A percentile compares a stretch with the other conserved stretches of the same genome.
Evolutionary conservation across 2,888 invertebrate genomes (phyloP).

Genomic region (Latheticus oryzae): DNA sequence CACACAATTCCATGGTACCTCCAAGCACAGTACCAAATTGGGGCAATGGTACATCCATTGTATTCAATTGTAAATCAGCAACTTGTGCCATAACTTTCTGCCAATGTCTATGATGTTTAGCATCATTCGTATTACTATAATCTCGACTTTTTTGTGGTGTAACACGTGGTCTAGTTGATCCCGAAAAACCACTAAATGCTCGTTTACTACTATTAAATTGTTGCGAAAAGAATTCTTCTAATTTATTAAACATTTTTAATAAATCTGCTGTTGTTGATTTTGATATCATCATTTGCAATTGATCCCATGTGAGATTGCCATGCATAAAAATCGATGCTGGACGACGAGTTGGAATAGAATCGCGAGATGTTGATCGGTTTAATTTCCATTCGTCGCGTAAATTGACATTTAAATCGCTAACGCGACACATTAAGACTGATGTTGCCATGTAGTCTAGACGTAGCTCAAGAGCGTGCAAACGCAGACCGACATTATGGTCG

Average conservation of each 20-base stretch:
- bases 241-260: conserved; percentile 94
- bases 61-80: conserved; percentile 82
- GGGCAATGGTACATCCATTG: conserved; percentile 76
- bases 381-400: conserved; percentile 91
- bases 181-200: conserved; percentile 73
- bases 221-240: conserved; percentile 97
- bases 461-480: conserved; percentile 87
- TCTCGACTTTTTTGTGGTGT: conserved; percentile 44
- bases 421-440: conserved; percentile 91
- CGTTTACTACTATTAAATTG: conserved; percentile 96
- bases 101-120: conserved; percentile 81
- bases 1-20: conserved; percentile 89
- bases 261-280: conserved; percentile 97
- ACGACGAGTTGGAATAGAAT: conserved; percentile 74
- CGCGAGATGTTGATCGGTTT: conserved; percentile 65
- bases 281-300: conserved; percentile 95
- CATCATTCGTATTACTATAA: conserved; percentile 47
- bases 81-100: conserved; percentile 87
- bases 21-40: conserved; percentile 84
- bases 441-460: conserved; percentile 98
- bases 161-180: conserved; percentile 55
- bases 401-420: conserved; percentile 83
- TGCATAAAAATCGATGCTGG: conserved; percentile 93
- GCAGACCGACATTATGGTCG: conserved; percentile 85
- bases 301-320: conserved; percentile 94